A percentile compares a stretch with the other conserved stretches of the same genome.
Evolutionary conservation across 2,797 vertebrate genomes (phyloP).

Genomic region (Chromis chromis): DNA sequence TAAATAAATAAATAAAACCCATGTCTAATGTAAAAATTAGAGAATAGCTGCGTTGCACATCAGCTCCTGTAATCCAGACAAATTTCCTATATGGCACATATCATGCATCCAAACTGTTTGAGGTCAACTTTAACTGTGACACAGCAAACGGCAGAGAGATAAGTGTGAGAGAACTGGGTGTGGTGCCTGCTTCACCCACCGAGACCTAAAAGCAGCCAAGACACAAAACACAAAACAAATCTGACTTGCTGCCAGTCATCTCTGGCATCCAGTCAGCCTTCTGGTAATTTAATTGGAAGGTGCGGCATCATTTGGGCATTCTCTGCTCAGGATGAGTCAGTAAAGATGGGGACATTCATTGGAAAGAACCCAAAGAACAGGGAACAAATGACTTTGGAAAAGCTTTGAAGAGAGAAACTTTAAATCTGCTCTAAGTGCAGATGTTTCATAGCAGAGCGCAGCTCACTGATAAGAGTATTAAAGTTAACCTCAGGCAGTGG

Average conservation of each 20-base stretch:
- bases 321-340: conserved; percentile 40
- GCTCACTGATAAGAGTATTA: conserved; percentile 16
- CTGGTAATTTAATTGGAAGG: conserved; percentile 46
- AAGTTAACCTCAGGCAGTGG: conserved; percentile 14
- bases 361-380: conserved; percentile 15
- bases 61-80: background rate
- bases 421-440: background rate
- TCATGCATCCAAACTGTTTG: background rate
- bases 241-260: conserved; percentile 15
- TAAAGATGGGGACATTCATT: conserved; percentile 35
- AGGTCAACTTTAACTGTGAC: conserved; percentile 9
- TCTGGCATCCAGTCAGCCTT: conserved; percentile 42
- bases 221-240: background rate
- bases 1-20: background rate
- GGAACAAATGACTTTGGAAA: conserved; percentile 26
- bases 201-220: conserved; percentile 4
- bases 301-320: conserved; percentile 28
- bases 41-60: background rate
- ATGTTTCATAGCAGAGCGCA: conserved; percentile 18
- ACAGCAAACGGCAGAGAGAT: conserved; percentile 19
- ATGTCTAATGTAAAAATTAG: background rate
- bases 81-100: background rate
- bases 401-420: conserved; percentile 26
- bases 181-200: background rate
- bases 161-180: conserved; percentile 11